Percentiles rank a stretch among this genome's conserved stretches.
Conservation (phyloP, 2,113 vertebrate genomes). For the Nematolebias whitei region DNA sequence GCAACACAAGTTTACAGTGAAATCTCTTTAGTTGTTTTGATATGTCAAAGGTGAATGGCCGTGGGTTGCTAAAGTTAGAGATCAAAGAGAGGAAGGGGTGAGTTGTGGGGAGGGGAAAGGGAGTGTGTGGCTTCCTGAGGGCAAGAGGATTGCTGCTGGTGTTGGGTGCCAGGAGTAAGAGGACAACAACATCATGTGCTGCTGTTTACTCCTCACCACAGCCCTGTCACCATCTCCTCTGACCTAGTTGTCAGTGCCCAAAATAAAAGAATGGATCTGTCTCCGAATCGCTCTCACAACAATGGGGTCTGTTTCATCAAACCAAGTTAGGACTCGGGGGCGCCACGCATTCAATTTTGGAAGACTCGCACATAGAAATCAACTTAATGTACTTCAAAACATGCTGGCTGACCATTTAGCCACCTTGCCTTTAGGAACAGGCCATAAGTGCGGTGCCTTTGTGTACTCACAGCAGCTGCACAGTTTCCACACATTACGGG, state of each 20-base stretch:
- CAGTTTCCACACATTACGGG: conserved; percentile 63
- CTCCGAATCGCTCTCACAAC: conserved; percentile 75
- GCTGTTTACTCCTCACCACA: conserved; percentile 81
- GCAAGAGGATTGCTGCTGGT: conserved; percentile 69
- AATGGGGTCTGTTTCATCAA: conserved; percentile 72
- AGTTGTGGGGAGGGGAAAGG: conserved; percentile 32
- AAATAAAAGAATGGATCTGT: conserved; percentile 81
- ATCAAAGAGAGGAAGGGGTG: conserved; percentile 44
- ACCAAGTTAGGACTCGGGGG: conserved; percentile 42
- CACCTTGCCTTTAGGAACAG: conserved; percentile 60
- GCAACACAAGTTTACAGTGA: conserved; percentile 45
- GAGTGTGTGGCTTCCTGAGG: conserved; percentile 64
- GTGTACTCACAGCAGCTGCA: conserved; percentile 70
- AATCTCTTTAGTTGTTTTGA: conserved; percentile 60
- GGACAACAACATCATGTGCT: conserved; percentile 85
- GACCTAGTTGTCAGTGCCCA: conserved; percentile 83
- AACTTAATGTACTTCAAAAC: conserved; percentile 36
- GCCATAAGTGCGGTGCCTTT: conserved; percentile 63
- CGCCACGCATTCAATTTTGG: conserved; percentile 52
- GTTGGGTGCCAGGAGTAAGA: conserved; percentile 77
- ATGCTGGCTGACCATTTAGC: conserved; percentile 43
- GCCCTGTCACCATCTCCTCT: conserved; percentile 80
- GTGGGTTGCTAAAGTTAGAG: conserved; percentile 56
- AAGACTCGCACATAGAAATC: conserved; percentile 46
- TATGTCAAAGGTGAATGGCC: conserved; percentile 77